Base-by-base conservation (phyloP, 2,888 invertebrate species). In the Acrobasis repandana region DNA sequence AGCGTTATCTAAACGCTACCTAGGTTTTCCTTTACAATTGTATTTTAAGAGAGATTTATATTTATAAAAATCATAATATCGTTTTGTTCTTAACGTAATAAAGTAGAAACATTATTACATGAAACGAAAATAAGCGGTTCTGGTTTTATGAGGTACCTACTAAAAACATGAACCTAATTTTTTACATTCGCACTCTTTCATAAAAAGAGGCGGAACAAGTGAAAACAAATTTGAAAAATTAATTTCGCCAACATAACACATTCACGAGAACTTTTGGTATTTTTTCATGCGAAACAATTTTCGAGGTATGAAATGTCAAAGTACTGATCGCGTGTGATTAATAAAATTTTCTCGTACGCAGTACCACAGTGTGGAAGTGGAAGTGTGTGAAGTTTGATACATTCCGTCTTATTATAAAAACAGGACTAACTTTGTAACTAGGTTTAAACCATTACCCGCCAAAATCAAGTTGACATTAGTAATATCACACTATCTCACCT, bases 41-140 rank as follows among this genome's bases (percentile, higher is more conserved):
- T 28, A 28, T 28, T 28, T 28, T 4, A 28, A 28, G 28, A 28
- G 0, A 28, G 10, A 38, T 10, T 38, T 11, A 38, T 38, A 11
- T 43, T n/a, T 43, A 43, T 43, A 43, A 4, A 43, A 14, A 43
- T n/a, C 11, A 14, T 67, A 70, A 72, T 50, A 20, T 50, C 5
- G 28, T 50, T 50, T 28, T 28, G 14, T 20, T 20, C 9, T 49
- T 49, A 2, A 52, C 8, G 51, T 67, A 71, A 68, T 68, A 69
- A 67, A 73, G 67, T 70, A 77, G 73, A 73, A 75, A 75, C 73
- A 69, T 71, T 70, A 76, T 77, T 75, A 72, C 71, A 68, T 63
- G 68, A 65, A 66, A 67, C 63, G 68, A 74, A 75, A 72, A 67
- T 66, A 73, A 69, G 67, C 70, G 66, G 63, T 65, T 63, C 69